These are phyloP conservation scores for Drosophila lacteicornis DNA, from an alignment of 1,140 invertebrate genomes.

Conservation along the genomic window DNA sequence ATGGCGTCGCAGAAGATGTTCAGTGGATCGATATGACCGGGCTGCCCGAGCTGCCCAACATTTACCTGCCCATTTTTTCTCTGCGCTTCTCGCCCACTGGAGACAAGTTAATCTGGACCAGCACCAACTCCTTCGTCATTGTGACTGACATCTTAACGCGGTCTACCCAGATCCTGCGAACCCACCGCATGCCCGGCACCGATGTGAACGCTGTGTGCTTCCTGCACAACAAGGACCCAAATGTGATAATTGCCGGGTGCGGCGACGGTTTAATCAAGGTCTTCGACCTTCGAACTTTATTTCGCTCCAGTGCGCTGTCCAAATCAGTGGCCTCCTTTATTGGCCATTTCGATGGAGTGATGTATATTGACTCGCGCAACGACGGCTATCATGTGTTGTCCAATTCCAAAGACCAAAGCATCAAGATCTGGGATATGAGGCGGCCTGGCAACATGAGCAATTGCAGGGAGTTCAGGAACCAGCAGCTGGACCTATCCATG, in stretches of 20 bases:
- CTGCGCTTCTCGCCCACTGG: constrained; percentile 91
- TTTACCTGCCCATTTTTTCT: constrained; percentile 92
- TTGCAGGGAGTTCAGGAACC: constrained; percentile 35
- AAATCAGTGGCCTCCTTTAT: constrained; percentile 89
- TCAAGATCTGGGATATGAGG: constrained; percentile 95
- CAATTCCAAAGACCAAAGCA: constrained; percentile 96
- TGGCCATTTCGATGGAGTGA: constrained; percentile 94
- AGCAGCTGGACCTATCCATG: constrained; percentile 57
- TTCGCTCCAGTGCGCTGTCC: constrained; percentile 85
- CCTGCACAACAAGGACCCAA: constrained; percentile 90
- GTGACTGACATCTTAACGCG: constrained; percentile 90
- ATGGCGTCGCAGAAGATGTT: constrained; percentile 87
- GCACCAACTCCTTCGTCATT: constrained; percentile 91
- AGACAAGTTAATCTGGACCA: constrained; percentile 90
- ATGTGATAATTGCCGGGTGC: constrained; percentile 93
- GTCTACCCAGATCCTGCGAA: constrained; percentile 87
- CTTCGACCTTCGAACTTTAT: constrained; percentile 92
- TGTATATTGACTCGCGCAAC: constrained; percentile 91
- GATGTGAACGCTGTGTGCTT: constrained; percentile 94
- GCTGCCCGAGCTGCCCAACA: constrained; percentile 87
- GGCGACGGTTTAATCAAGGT: constrained; percentile 93
- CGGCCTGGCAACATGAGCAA: constrained; percentile 87
- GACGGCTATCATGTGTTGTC: constrained; percentile 93
- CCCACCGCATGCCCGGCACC: constrained; percentile 87
- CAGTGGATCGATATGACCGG: constrained; percentile 88